A percentile compares a stretch with the other conserved stretches of the same genome.
phyloP scores from a whole-genome alignment of 2,113 vertebrate species.

The Mormyrus lacerda region DNA sequence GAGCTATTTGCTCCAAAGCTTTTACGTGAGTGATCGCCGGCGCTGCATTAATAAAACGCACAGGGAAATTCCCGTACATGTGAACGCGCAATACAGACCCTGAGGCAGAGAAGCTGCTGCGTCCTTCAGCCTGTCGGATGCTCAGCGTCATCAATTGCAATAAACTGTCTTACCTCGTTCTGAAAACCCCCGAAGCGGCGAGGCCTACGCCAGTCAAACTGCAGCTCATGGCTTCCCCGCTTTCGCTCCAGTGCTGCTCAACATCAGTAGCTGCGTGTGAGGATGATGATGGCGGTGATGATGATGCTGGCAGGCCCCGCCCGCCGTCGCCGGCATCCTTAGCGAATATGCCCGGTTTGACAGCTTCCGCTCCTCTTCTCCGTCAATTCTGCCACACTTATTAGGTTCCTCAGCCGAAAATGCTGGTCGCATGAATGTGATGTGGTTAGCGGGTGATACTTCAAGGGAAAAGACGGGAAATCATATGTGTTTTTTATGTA shows the following conservation, averaged over 20 bases:
- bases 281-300: conserved; percentile 34
- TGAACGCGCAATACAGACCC: background rate
- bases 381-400: background rate
- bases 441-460: too few relatives aligned
- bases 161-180: conserved; percentile 44
- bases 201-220: conserved; percentile 23
- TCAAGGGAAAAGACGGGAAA: background rate
- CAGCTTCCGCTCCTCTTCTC: background rate
- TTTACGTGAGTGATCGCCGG: background rate
- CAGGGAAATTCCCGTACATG: background rate
- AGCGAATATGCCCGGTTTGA: background rate
- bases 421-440: too few relatives aligned
- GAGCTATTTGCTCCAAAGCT: too few relatives aligned
- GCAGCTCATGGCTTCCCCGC: conserved; percentile 36
- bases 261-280: conserved; percentile 51
- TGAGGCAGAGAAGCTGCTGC: background rate
- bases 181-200: conserved; percentile 21
- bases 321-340: conserved; percentile 34
- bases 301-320: conserved; percentile 60
- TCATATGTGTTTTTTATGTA: background rate
- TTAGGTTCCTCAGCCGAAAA: background rate
- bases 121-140: background rate
- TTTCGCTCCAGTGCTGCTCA: conserved; percentile 29
- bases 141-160: background rate
- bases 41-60: background rate